Evolutionary conservation across 37 sponge, comb jelly and placozoan genomes (phyloP).

Genomic region (Crambe crambe): DNA sequence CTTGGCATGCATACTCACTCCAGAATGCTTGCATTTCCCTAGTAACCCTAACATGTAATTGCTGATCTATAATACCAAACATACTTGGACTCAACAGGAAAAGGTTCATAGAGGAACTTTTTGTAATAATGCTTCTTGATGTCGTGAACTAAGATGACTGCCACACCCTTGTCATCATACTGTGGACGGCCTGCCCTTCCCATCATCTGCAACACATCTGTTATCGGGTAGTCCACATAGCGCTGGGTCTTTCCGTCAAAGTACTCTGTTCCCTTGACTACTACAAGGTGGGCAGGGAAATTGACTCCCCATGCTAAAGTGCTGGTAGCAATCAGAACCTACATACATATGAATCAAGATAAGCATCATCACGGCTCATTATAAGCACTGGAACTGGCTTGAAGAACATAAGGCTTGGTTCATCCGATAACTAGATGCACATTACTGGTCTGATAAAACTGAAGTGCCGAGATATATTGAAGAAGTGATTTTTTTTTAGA

Average conservation of each 20-base stretch:
- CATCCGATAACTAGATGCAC: too few relatives aligned
- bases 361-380: too few relatives aligned
- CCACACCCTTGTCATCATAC: conserved; percentile 95
- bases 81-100: conserved; percentile 97
- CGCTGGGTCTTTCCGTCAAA: conserved; percentile 95
- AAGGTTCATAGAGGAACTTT: conserved; percentile 99
- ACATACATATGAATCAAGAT: not conserved
- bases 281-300: conserved; percentile 98
- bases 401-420: too few relatives aligned
- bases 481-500: too few relatives aligned
- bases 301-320: conserved; percentile 99
- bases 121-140: conserved; percentile 98
- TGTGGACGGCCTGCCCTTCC: conserved; percentile 99
- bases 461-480: too few relatives aligned
- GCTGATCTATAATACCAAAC: not conserved
- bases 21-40: too few relatives aligned
- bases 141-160: conserved; percentile 94
- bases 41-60: too few relatives aligned
- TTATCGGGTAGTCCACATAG: conserved; percentile 98
- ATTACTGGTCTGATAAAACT: too few relatives aligned
- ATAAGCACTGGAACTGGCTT: too few relatives aligned
- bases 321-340: conserved; percentile 93
- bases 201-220: conserved; percentile 99
- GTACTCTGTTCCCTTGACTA: conserved; percentile 99
- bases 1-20: too few relatives aligned